Evolutionary conservation across 2,797 vertebrate genomes (phyloP).

Genomic region (Sphenodon punctatus): DNA sequence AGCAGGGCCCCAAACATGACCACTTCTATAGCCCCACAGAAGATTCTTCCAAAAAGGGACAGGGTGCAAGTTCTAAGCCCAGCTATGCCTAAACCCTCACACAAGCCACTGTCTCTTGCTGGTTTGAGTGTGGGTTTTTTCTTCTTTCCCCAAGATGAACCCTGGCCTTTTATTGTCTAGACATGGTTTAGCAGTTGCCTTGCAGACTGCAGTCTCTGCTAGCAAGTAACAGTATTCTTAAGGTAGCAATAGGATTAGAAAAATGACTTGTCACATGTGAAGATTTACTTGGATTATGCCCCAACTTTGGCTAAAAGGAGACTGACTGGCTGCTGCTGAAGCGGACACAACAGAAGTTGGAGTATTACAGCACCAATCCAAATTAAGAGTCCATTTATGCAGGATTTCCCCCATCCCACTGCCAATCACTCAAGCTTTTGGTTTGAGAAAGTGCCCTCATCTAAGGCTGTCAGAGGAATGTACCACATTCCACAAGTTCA

Average conservation of each 20-base stretch:
- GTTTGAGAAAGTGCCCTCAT: no score
- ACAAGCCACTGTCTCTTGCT: background rate
- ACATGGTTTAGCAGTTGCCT: constrained; percentile 54
- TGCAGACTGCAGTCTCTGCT: constrained; percentile 16
- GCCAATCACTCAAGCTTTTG: background rate
- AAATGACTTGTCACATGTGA: constrained; percentile 20
- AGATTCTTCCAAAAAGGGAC: no score
- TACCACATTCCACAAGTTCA: no score
- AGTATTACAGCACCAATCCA: background rate
- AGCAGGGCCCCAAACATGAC: no score
- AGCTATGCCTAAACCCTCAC: background rate
- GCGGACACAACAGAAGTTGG: background rate
- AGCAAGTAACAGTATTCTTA: constrained; percentile 26
- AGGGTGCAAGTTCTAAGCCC: background rate
- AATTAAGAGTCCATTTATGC: background rate
- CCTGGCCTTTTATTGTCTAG: constrained; percentile 54
- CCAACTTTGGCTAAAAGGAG: constrained; percentile 25
- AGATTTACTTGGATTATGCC: constrained; percentile 26
- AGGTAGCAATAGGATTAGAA: constrained; percentile 14
- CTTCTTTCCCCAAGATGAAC: constrained; percentile 51
- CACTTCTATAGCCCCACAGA: no score
- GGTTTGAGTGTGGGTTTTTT: background rate
- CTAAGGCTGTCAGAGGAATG: no score
- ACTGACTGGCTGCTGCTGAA: background rate
- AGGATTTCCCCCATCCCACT: background rate